These are phyloP conservation scores for Riptortus pedestris DNA, from an alignment of 1,140 invertebrate genomes.

Conservation along the genomic window DNA sequence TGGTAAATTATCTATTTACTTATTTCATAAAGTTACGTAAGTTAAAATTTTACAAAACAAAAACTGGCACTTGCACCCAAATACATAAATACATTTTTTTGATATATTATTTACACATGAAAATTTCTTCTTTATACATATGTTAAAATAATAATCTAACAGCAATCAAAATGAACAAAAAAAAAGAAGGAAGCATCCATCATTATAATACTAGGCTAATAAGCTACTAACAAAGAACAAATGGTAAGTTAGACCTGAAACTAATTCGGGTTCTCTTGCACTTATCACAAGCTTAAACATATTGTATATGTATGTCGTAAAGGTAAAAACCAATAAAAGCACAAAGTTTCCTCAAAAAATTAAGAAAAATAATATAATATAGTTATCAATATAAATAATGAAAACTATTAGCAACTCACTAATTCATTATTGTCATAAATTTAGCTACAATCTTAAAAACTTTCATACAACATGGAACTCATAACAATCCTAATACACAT, in stretches of 20 bases:
- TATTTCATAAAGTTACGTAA: conserved; percentile 1
- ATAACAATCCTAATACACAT: not conserved
- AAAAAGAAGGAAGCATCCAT: too few relatives aligned
- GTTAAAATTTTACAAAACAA: conserved; percentile 8
- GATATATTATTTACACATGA: conserved; percentile 7
- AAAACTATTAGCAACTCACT: not conserved
- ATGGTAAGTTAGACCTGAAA: not conserved
- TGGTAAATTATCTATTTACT: conserved; percentile 16
- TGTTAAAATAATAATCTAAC: too few relatives aligned
- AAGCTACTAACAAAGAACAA: not conserved
- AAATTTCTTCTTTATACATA: too few relatives aligned
- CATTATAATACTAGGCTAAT: too few relatives aligned
- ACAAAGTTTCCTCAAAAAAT: too few relatives aligned
- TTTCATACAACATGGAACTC: not conserved
- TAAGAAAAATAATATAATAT: not conserved
- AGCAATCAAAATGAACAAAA: too few relatives aligned
- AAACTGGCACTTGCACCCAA: not conserved
- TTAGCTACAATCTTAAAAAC: conserved; percentile 10
- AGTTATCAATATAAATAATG: not conserved
- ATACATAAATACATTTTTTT: conserved; percentile 13
- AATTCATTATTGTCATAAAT: conserved; percentile 12
- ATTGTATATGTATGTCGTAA: not conserved
- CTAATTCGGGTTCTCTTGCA: conserved; percentile 14
- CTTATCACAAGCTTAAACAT: conserved; percentile 10
- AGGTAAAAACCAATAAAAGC: not conserved